Evolutionary conservation across 2,797 vertebrate genomes (phyloP), one percentile per base, ranked within the genome.

Genomic region (Coccyzus lansbergi): DNA sequence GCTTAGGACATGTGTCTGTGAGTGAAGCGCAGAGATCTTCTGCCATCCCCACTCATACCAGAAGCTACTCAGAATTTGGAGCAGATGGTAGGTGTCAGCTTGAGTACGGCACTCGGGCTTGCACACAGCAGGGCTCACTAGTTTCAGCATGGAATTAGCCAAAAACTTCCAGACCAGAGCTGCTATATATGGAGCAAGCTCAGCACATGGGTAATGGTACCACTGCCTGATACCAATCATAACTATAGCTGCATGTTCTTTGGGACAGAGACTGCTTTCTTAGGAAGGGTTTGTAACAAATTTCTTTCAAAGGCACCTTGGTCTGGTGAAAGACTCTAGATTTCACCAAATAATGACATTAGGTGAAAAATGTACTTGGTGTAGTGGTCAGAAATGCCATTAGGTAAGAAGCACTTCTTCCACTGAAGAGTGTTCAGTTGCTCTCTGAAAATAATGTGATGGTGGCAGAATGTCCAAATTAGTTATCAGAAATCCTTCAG

Each of bases 41-140:
- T 71, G 53, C 33, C 0, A 0, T 55, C 29, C 34, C 56, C 0
- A 0, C 49, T 78, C 44, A 28, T 63, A 52, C 31, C 15, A 24
- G 33, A 76, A 58, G 28, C 63, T 64, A 63, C 22, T 33, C 75
- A 68, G 77, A 83, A 63, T 63, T 55, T 63, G 62, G 60, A 93
- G 69, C 65, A 86, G 74, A 70, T n/a, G n/a, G 15, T 8, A 44
- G 14, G 20, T 62, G 65, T 70, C 81, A 77, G 56, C 17, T 67
- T n/a, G 44, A 84, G 62, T 62, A 4, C 15, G 52, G 42, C 6
- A 24, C 40, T 28, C 71, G 69, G 71, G 40, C n/a, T 48, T 71
- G 20, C 76, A 79, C 0, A 19, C 36, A 83, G 21, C 67, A 52
- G 40, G 25, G 36, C 34, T 85, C 46, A 13, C 51, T 55, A 67